Conservation (phyloP, 2,888 invertebrate species). For the Drosophila mulleri region DNA sequence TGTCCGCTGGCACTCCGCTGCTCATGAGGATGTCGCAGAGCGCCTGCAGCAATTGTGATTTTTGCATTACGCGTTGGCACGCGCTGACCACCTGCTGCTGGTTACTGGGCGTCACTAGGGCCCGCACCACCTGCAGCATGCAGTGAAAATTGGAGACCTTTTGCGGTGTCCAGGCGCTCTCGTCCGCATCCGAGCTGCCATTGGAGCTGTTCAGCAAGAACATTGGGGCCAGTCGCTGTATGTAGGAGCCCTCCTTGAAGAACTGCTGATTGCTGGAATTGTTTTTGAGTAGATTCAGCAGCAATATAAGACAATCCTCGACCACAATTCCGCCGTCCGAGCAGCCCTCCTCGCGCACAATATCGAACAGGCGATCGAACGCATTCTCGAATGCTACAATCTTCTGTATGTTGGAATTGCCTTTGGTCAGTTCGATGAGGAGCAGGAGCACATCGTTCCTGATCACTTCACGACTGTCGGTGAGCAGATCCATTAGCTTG, state of each 20-base stretch:
- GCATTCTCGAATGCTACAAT: conserved; percentile 99
- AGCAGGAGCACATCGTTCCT: conserved; percentile 97
- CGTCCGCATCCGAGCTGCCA: conserved; percentile 87
- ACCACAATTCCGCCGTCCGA: conserved; percentile 99
- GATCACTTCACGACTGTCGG: conserved; percentile 97
- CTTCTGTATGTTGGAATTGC: conserved; percentile 98
- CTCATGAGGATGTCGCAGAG: conserved; percentile 97
- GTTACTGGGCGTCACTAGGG: conserved; percentile 97
- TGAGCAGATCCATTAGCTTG: conserved; percentile 97
- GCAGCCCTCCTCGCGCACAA: conserved; percentile 95
- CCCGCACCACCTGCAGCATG: conserved; percentile 94
- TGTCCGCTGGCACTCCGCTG: conserved; percentile 97
- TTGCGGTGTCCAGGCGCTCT: conserved; percentile 95
- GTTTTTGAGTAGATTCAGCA: conserved; percentile 96
- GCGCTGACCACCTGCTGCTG: conserved; percentile 92
- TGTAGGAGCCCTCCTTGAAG: conserved; percentile 98
- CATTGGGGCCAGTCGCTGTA: conserved; percentile 95
- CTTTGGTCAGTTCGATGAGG: conserved; percentile 94
- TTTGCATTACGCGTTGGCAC: conserved; percentile 96
- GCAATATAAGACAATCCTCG: conserved; percentile 97
- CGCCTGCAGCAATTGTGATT: conserved; percentile 92
- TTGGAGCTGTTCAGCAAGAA: conserved; percentile 87
- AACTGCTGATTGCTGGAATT: conserved; percentile 99
- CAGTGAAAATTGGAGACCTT: conserved; percentile 97
- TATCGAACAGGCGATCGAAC: conserved; percentile 97